These are phyloP conservation scores for Drosophila vallismaia DNA, from an alignment of 2,888 invertebrate genomes.

Conservation along the genomic window DNA sequence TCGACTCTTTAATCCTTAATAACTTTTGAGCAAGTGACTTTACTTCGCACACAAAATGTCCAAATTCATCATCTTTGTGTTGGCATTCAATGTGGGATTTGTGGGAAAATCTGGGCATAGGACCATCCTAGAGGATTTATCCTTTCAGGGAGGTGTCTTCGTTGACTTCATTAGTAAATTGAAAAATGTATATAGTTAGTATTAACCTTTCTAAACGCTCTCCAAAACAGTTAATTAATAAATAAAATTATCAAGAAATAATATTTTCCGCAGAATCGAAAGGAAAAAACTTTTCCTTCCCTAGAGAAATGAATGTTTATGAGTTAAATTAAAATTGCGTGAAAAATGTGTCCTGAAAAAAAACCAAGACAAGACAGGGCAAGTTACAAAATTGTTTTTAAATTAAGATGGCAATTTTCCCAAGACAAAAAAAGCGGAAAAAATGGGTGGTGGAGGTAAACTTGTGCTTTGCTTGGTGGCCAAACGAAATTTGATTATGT, in stretches of 20 bases:
- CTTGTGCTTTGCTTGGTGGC: constrained; percentile 45
- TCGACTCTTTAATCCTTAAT: constrained; percentile 77
- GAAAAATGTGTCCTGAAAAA: constrained; percentile 30
- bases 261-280: not conserved
- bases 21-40: constrained; percentile 81
- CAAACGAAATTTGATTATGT: constrained; percentile 74
- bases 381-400: constrained; percentile 70
- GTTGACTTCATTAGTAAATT: constrained; percentile 28
- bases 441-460: constrained; percentile 25
- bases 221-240: not conserved
- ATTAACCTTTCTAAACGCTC: not conserved
- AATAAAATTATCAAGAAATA: not conserved
- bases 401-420: constrained; percentile 74
- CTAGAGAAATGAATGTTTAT: constrained; percentile 62
- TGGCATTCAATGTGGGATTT: constrained; percentile 28
- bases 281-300: constrained; percentile 10
- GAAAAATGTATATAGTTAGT: not conserved
- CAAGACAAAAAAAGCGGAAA: constrained; percentile 3
- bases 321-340: constrained; percentile 35
- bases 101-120: not conserved
- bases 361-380: constrained; percentile 9
- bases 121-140: constrained; percentile 31
- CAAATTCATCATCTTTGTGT: constrained; percentile 72
- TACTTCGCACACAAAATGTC: constrained; percentile 74
- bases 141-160: not conserved